Conservation (phyloP, 2,888 invertebrate species). For the Callosobruchus maculatus region DNA sequence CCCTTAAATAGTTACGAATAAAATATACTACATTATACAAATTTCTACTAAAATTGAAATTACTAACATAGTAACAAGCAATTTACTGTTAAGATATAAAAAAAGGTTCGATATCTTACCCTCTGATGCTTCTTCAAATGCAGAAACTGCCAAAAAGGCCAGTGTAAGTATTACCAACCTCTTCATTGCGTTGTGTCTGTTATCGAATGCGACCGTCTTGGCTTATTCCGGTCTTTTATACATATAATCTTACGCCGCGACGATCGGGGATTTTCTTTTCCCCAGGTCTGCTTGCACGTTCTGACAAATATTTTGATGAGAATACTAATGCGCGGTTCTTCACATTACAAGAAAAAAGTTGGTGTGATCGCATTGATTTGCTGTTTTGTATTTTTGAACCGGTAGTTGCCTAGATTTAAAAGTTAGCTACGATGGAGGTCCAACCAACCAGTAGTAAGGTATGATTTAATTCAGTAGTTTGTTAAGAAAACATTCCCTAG, state of each 20-base stretch:
- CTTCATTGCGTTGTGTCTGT: background rate
- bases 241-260: background rate
- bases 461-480: too few relatives aligned
- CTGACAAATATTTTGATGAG: background rate
- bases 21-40: too few relatives aligned
- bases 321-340: background rate
- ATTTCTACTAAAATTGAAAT: too few relatives aligned
- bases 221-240: background rate
- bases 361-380: too few relatives aligned
- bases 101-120: background rate
- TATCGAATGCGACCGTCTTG: background rate
- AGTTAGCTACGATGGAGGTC: too few relatives aligned
- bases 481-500: too few relatives aligned
- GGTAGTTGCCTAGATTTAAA: too few relatives aligned
- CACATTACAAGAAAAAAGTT: background rate
- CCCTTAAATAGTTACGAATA: too few relatives aligned
- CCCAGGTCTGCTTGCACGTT: background rate
- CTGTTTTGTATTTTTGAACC: too few relatives aligned
- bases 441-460: too few relatives aligned
- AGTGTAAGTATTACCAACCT: background rate
- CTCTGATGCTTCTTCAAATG: background rate
- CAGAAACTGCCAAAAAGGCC: background rate
- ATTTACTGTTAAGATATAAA: too few relatives aligned
- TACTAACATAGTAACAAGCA: too few relatives aligned
- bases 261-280: background rate